These are phyloP conservation scores for Dasypogon diadema DNA, from an alignment of 2,888 invertebrate genomes.

Conservation along the genomic window DNA sequence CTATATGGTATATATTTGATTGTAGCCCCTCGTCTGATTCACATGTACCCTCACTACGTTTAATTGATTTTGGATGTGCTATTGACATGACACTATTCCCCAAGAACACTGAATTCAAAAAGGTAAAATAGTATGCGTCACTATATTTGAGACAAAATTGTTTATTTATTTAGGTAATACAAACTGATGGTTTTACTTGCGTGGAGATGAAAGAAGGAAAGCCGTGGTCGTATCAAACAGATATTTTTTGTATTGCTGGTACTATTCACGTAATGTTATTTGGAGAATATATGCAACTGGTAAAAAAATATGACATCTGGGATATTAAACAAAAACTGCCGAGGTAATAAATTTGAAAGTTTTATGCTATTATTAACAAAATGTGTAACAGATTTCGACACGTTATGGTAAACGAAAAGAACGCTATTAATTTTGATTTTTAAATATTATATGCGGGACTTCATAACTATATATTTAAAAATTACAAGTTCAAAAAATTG, in stretches of 20 bases:
- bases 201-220: slow-evolving; percentile 93
- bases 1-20: too few relatives aligned
- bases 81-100: slow-evolving; percentile 94
- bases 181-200: slow-evolving; percentile 86
- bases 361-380: too few relatives aligned
- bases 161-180: slow-evolving; percentile 74
- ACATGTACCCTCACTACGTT: slow-evolving; percentile 79
- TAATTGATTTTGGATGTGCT: slow-evolving; percentile 95
- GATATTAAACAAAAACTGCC: slow-evolving; percentile 79
- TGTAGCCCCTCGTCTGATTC: slow-evolving; percentile 75
- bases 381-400: too few relatives aligned
- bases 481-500: too few relatives aligned
- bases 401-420: too few relatives aligned
- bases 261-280: slow-evolving; percentile 90
- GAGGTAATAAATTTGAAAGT: slow-evolving; percentile 71
- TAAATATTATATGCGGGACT: too few relatives aligned
- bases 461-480: too few relatives aligned
- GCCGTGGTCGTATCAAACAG: slow-evolving; percentile 96
- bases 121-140: too few relatives aligned
- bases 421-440: too few relatives aligned
- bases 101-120: slow-evolving; percentile 81
- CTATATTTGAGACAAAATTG: too few relatives aligned
- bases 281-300: slow-evolving; percentile 90
- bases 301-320: slow-evolving; percentile 75
- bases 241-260: slow-evolving; percentile 91